Evolutionary conservation across 2,888 invertebrate species (phyloP), one percentile per base, ranked within the genome.

Genomic region (Diaphora mendica): DNA sequence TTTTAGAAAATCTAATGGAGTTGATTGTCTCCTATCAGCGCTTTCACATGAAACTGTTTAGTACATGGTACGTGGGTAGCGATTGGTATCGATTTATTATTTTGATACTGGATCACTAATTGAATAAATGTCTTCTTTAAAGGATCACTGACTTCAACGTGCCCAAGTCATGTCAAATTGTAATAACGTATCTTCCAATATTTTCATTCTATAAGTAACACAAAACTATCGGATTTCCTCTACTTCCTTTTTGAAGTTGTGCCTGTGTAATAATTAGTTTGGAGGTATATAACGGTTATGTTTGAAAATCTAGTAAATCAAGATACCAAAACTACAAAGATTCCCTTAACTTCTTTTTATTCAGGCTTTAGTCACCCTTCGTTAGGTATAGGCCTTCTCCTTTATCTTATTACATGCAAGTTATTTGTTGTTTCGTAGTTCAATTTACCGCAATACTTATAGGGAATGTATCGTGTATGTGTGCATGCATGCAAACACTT

Each of bases 41-140:
- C 92, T 92, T 91, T 92, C 92, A 88, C 92, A 81, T 83, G 78
- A 88, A 87, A 73, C 76, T 72, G 44, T 69, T 55, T 71, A 78
- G 75, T 72, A 64, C 20, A 33, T 33, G 62, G 30, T 8, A 62
- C 17, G 15, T n/a, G 33, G 42, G 33, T 39, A 30, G 30, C 55
- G 33, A 55, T 30, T 35, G n/a, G 35, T 35, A 15, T 55, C 33
- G 23, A 48, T 67, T 33, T 48, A 67, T 67, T 48, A 5, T 30
- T 42, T 33, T 44, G 30, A 30, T 30, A 5, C 4, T 48, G 11
- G 59, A 26, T 59, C 2, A 59, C 26, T 59, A 26, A 26, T 59
- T 26, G 13, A 13, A n/a, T 9, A 55, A n/a, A n/a, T 26, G 5
- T 5, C n/a, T n/a, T n/a, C 3, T 55, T n/a, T 26, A 48, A 20